Conservation (phyloP, 2,797 vertebrate species). For the Odontamblyopus lacepedii region DNA sequence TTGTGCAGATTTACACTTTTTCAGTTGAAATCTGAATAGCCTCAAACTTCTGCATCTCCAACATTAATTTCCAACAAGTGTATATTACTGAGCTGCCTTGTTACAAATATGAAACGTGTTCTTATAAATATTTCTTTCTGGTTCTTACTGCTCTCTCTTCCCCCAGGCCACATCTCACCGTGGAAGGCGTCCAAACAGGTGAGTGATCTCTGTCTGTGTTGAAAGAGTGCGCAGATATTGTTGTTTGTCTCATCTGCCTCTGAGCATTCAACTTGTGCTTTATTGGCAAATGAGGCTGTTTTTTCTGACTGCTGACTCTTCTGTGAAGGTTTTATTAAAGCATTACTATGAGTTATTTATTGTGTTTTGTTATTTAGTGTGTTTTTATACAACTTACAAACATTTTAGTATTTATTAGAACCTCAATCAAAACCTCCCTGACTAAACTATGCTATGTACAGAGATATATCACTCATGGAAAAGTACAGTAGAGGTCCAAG, state of each 20-base stretch:
- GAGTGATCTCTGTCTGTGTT: conserved; percentile 48
- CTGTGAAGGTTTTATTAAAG: conserved; percentile 22
- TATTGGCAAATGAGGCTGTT: conserved; percentile 34
- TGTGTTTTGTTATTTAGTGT: background rate
- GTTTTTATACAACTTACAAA: background rate
- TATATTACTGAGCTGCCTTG: background rate
- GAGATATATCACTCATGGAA: background rate
- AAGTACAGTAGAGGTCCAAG: background rate
- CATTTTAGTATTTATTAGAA: background rate
- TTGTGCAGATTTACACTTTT: background rate
- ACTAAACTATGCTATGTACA: background rate
- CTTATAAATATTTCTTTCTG: background rate
- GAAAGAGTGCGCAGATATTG: conserved; percentile 22
- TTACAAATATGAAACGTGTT: background rate
- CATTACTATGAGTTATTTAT: background rate
- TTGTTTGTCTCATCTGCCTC: conserved; percentile 30
- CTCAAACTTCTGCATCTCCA: background rate
- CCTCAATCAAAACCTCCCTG: background rate
- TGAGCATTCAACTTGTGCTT: conserved; percentile 32
- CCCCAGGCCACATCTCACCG: conserved; percentile 93
- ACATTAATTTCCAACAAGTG: background rate
- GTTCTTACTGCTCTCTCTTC: conserved; percentile 44
- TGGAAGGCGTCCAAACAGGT: conserved; percentile 98
- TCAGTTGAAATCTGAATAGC: background rate
- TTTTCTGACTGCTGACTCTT: conserved; percentile 33